A percentile compares a stretch with the other conserved stretches of the same genome.
Conservation (phyloP, 2,113 vertebrate genomes). For the Cyanoderma ruficeps region DNA sequence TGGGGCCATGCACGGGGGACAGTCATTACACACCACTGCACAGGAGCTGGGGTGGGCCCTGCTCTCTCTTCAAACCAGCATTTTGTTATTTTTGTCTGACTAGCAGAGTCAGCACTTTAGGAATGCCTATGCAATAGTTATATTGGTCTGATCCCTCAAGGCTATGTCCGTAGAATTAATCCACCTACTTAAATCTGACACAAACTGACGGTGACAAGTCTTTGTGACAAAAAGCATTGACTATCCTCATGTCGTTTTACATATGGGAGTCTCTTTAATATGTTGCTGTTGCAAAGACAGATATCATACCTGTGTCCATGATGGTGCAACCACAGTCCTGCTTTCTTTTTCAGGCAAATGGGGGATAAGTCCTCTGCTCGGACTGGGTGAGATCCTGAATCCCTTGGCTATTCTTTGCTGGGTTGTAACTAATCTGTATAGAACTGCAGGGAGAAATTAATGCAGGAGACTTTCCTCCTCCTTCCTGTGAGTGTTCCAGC, state of each 20-base stretch:
- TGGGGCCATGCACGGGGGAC: background rate
- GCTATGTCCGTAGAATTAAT: background rate
- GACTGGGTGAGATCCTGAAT: background rate
- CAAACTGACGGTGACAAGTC: background rate
- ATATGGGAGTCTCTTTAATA: background rate
- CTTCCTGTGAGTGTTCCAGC: background rate
- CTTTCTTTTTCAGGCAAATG: background rate
- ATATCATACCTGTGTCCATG: background rate
- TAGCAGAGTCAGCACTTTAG: constrained; percentile 41
- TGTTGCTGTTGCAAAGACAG: background rate
- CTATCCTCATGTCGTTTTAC: background rate
- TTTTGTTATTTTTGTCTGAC: constrained; percentile 44
- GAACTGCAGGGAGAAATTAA: background rate
- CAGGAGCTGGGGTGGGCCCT: background rate
- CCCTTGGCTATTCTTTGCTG: background rate
- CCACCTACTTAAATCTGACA: constrained; percentile 20
- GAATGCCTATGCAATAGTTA: constrained; percentile 25
- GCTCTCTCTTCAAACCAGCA: background rate
- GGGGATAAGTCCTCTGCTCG: background rate
- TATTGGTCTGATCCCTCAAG: constrained; percentile 33
- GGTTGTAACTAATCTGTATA: background rate
- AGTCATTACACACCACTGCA: background rate
- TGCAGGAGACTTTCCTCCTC: background rate
- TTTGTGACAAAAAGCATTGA: constrained; percentile 29
- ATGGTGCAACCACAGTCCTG: background rate